Evolutionary conservation across 1,140 invertebrate species (phyloP), one percentile per base, ranked within the genome.

Genomic region (Arctopsyche grandis): DNA sequence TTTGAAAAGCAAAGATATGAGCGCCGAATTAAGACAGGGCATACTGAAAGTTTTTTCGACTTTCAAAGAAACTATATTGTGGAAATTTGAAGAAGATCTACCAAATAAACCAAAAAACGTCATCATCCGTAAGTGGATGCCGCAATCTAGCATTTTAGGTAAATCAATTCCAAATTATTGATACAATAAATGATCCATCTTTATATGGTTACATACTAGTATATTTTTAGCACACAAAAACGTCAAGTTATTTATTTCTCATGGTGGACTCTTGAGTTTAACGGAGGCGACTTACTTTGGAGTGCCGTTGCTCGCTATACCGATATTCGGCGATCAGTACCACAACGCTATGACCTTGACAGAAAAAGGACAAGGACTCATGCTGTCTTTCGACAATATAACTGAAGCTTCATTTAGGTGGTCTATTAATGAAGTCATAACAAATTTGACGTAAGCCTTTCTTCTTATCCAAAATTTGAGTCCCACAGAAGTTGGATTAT

Each of bases 71-170:
- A 91, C 88, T 10, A 87, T 94, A 0, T 84, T 94, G 0, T 93
- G 92, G 92, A 94, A 94, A 82, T 93, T 90, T 83, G 92, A 93
- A 83, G 86, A 84, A 0, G 88, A 90, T 0, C 70, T 90, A 0
- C 84, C 88, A 0, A 85, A 86, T 1, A 85, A 90, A 46, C 89
- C 91, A 0, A 66, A 84, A 0, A 94, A 95, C 85, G 88, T 95
- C 0, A 89, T 91, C 81, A 83, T 93, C 0, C 85, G 87, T 5
- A 90, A 90, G 52, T 94, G 93, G 93, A 86, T 93, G 0, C 93
- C 93, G 0, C 93, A 95, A 80, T 89, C 88, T 44, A 93, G 93
- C 83, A 87, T 94, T 80, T 85, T 94, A 60, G 88, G 83, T 79
- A 79, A 48, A 29, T 21, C 7, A 74, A 52, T 5, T 74, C 19